A percentile compares a stretch with the other conserved stretches of the same genome.
Conservation (phyloP, 2,797 vertebrate genomes). For the Anguilla marmorata region DNA sequence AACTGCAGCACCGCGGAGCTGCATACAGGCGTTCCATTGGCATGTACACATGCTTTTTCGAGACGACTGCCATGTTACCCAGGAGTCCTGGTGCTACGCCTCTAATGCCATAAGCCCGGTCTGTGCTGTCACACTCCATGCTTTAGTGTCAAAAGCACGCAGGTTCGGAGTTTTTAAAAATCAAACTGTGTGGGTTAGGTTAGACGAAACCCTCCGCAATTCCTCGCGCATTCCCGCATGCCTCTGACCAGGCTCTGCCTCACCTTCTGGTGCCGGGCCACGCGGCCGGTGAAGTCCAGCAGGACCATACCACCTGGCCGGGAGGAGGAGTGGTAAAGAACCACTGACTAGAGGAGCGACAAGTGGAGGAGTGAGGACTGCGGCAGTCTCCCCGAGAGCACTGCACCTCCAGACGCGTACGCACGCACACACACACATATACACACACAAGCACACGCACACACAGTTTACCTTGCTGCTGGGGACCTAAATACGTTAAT, state of each 20-base stretch:
- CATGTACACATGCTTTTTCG: neutral
- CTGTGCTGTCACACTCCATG: constrained; percentile 2
- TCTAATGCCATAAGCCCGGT: neutral
- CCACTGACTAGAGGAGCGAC: constrained; percentile 52
- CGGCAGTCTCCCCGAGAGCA: constrained; percentile 22
- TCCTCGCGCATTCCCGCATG: neutral
- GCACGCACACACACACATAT: constrained; percentile 32
- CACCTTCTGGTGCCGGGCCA: constrained; percentile 73
- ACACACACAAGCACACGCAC: constrained; percentile 38
- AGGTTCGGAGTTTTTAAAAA: neutral
- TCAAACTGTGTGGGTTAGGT: neutral
- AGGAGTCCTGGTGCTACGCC: neutral
- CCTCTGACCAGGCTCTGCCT: constrained; percentile 58
- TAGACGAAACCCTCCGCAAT: neutral
- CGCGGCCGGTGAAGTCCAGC: constrained; percentile 54
- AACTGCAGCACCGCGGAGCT: neutral
- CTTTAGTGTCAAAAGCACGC: constrained; percentile 2
- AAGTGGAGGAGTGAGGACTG: constrained; percentile 47
- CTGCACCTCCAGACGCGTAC: constrained; percentile 34
- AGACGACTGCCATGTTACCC: neutral
- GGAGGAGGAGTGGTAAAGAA: constrained; percentile 64
- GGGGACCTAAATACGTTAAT: constrained; percentile 59
- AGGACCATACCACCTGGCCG: constrained; percentile 56
- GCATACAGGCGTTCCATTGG: neutral
- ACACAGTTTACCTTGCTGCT: constrained; percentile 52